phyloP scores from a whole-genome alignment of 64 coral and sea anemone species.

The Cladopsammia gracilis region DNA sequence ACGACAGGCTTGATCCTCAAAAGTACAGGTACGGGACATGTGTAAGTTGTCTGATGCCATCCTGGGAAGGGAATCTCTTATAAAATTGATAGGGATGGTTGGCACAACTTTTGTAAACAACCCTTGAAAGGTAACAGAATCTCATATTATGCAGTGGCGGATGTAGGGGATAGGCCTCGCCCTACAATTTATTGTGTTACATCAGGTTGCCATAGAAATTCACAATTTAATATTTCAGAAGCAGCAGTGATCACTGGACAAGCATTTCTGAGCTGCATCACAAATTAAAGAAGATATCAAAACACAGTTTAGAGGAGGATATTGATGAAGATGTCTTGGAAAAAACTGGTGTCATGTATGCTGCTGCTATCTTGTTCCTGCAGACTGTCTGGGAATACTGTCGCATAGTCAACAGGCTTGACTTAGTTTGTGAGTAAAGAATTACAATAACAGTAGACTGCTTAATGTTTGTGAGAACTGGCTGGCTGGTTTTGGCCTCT shows the following conservation, averaged over 20 bases:
- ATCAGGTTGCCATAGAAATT: not conserved
- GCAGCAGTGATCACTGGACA: conserved; percentile 89
- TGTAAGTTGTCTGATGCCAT: not conserved
- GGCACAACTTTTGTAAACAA: no score
- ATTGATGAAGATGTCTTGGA: conserved; percentile 62
- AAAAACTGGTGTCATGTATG: conserved; percentile 94
- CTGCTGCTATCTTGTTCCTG: conserved; percentile 82
- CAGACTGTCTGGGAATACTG: conserved; percentile 99
- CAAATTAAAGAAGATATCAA: conserved; percentile 88
- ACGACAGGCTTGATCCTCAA: conserved; percentile 82
- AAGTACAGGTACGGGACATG: conserved; percentile 77
- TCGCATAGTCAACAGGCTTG: conserved; percentile 89
- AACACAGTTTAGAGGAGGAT: conserved; percentile 68
- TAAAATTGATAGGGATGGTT: no score
- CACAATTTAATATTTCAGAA: conserved; percentile 54
- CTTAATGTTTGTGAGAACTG: no score
- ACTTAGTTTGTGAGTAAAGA: conserved; percentile 68
- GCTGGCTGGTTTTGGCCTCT: no score
- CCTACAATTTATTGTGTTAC: no score
- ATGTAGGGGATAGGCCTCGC: no score
- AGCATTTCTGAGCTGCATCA: conserved; percentile 93
- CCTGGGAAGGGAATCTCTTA: no score
- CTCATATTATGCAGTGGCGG: no score
- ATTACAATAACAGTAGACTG: not conserved
- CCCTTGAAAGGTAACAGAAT: no score